Evolutionary conservation across 2,888 invertebrate genomes (phyloP).

Genomic region (Chirona hameri): DNA sequence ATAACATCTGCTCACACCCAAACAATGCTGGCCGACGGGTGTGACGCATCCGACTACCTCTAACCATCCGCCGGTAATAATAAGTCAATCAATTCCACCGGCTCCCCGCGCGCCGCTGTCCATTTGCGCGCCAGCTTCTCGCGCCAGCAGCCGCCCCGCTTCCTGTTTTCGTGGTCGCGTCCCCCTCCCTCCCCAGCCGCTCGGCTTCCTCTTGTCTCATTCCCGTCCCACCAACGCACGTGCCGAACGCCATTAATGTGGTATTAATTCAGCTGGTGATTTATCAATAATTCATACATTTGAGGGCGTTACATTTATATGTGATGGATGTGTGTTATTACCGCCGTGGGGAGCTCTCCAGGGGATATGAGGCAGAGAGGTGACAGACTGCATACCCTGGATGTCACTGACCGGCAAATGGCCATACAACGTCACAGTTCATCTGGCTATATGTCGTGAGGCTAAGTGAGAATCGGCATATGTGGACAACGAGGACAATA

Average conservation of each 20-base stretch:
- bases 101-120: background rate
- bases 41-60: background rate
- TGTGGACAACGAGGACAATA: too few relatives aligned
- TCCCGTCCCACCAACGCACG: background rate
- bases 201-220: background rate
- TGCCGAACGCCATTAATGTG: background rate
- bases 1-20: too few relatives aligned
- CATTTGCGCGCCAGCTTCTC: background rate
- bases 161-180: constrained; percentile 5
- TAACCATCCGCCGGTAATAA: background rate
- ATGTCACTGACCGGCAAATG: too few relatives aligned
- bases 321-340: background rate
- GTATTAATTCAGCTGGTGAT: background rate
- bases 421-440: too few relatives aligned
- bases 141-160: background rate
- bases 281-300: background rate
- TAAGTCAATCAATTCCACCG: background rate
- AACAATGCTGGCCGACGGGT: background rate
- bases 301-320: background rate
- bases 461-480: background rate
- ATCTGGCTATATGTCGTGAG: too few relatives aligned
- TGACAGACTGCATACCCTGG: background rate
- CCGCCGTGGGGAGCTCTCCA: background rate
- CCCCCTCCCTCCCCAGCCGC: background rate
- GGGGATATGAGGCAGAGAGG: background rate